phyloP scores from a whole-genome alignment of 2,113 vertebrate genomes.

The Carassius carassius region DNA sequence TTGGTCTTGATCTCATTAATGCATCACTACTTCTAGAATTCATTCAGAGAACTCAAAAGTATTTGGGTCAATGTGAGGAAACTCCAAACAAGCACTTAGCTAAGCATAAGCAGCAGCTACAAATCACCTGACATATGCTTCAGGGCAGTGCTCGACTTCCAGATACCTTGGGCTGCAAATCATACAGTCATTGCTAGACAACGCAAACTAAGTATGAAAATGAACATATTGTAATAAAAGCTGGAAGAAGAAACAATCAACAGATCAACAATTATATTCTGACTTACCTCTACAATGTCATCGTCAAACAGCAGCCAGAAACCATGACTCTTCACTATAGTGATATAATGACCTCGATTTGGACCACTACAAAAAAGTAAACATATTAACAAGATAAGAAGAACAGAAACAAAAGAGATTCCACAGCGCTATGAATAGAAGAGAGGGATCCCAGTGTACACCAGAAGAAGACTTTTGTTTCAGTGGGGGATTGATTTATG shows the following conservation, averaged over 20 bases:
- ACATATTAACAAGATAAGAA: neutral
- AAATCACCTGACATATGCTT: constrained; percentile 6
- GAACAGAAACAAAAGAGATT: neutral
- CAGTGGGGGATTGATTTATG: neutral
- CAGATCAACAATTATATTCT: neutral
- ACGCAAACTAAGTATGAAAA: neutral
- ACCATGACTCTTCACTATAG: constrained; percentile 88
- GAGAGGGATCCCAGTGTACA: no score
- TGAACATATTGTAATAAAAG: no score
- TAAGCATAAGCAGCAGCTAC: neutral
- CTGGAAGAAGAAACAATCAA: neutral
- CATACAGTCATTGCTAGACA: neutral
- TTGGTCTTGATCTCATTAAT: neutral
- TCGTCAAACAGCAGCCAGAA: constrained; percentile 48
- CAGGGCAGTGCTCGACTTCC: neutral
- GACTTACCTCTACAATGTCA: constrained; percentile 87
- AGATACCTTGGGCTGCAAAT: neutral
- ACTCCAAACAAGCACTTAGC: constrained; percentile 19
- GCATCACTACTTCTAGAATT: neutral
- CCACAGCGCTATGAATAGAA: no score
- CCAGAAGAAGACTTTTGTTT: neutral
- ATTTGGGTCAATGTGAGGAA: constrained; percentile 25
- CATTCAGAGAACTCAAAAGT: constrained; percentile 26
- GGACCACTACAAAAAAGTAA: constrained; percentile 76
- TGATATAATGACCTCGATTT: constrained; percentile 91